Percentiles rank a stretch among this genome's conserved stretches.
Evolutionary conservation across 2,888 invertebrate genomes (phyloP).

Genomic region (Erannis defoliaria): DNA sequence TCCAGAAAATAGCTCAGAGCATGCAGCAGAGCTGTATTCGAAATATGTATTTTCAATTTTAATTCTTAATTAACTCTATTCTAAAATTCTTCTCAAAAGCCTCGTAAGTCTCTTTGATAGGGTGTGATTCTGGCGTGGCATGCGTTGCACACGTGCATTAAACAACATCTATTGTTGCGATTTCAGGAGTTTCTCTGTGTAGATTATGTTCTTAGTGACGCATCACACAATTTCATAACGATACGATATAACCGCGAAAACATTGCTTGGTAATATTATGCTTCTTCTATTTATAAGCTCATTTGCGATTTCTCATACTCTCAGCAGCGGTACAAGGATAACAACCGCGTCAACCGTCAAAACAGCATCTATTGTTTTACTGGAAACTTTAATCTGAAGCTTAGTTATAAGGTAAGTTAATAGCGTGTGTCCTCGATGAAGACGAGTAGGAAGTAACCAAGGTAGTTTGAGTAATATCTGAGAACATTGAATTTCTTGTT

Average conservation of each 20-base stretch:
- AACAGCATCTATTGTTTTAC: slow-evolving; percentile 52
- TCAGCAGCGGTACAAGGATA: slow-evolving; percentile 24
- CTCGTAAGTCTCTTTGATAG: no score
- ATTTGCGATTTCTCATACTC: slow-evolving; percentile 31
- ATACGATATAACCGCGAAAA: slow-evolving; percentile 32
- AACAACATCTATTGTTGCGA: background rate
- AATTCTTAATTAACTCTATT: no score
- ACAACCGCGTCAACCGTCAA: slow-evolving; percentile 44
- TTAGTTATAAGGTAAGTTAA: slow-evolving; percentile 35
- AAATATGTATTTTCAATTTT: no score
- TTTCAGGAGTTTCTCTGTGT: background rate
- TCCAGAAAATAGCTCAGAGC: no score
- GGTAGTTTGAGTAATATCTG: slow-evolving; percentile 57
- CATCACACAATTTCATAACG: slow-evolving; percentile 14
- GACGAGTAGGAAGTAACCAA: slow-evolving; percentile 52
- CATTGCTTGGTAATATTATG: slow-evolving; percentile 32
- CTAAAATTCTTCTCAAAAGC: no score
- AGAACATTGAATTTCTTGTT: slow-evolving; percentile 53
- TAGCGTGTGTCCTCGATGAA: slow-evolving; percentile 44
- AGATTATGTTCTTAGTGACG: slow-evolving; percentile 2
- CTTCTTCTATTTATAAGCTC: slow-evolving; percentile 36
- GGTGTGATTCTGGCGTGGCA: background rate
- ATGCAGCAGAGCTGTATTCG: no score
- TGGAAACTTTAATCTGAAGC: slow-evolving; percentile 49
- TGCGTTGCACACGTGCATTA: background rate